Evolutionary conservation across 2,113 vertebrate genomes (phyloP), one percentile per base, ranked within the genome.

Genomic region (Epinephelus fuscoguttatus): DNA sequence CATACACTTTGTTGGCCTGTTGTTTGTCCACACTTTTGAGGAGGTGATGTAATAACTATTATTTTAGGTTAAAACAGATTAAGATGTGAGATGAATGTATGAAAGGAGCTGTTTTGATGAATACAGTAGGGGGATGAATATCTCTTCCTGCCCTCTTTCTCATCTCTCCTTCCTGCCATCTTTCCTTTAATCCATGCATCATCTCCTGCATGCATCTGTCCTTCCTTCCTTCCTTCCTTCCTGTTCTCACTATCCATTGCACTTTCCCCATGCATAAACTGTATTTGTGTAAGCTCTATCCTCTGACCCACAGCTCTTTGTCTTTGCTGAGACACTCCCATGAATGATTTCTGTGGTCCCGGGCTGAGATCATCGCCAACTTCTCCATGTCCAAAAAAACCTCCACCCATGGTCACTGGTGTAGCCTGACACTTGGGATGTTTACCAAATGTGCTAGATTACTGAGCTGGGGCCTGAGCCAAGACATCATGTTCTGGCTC

Each of bases 331-430:
- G 81, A 84, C 80, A 80, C 87, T 69, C 84, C 75, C 75, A 64
- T 45, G 0, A 64, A 42, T 33, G 27, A 76, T 74, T 70, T 59
- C 52, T 56, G 17, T 10, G 27, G 10, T 73, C 40, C 33, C 71
- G 42, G 1, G 9, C 33, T 90, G 90, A 91, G 82, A 75, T 90
- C 88, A 86, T 82, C 19, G 3, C 27, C 30, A 11, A 30, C 17
- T 67, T 63, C 19, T 74, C 42, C 27, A 15, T 52, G 45, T 78
- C 49, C 12, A 21, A 33, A 76, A 55, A 59, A 67, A 1, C 47
- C 70, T 76, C 82, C 89, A 57, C 86, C 85, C 78, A 63, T 66
- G 80, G 59, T 81, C 66, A 12, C 37, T 66, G 87, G 85, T 49
- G 88, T 67, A 63, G 77, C 70, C 56, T 52, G 55, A 70, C 79